These are phyloP conservation scores for Diadema setosum DNA, from an alignment of 35 echinoderm and acorn worm species.

Conservation along the genomic window DNA sequence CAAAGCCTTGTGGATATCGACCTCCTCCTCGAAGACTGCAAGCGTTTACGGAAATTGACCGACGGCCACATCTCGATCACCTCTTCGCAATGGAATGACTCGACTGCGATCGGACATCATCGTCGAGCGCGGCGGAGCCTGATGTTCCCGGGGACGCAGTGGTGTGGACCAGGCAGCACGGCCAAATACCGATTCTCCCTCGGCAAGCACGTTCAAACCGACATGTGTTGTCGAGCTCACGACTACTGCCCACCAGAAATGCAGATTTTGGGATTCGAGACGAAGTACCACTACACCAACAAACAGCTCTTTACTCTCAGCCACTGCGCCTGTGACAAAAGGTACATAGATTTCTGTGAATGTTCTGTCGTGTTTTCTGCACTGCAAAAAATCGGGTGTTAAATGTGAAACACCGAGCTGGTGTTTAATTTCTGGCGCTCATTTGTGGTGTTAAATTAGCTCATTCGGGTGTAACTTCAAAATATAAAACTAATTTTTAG, in stretches of 20 bases:
- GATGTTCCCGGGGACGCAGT: constrained; percentile 56
- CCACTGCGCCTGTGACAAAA: constrained; percentile 65
- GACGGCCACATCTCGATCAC: too few relatives aligned
- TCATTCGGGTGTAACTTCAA: too few relatives aligned
- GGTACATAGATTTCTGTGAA: constrained; percentile 38
- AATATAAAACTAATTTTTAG: too few relatives aligned
- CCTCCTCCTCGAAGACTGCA: too few relatives aligned
- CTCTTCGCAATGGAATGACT: neutral
- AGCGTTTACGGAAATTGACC: too few relatives aligned
- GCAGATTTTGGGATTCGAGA: constrained; percentile 25
- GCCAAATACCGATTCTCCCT: constrained; percentile 26
- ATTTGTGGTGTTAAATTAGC: too few relatives aligned
- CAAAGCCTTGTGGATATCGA: too few relatives aligned
- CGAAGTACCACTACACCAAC: constrained; percentile 35
- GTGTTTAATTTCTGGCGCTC: too few relatives aligned
- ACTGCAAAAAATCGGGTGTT: too few relatives aligned
- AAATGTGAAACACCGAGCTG: too few relatives aligned
- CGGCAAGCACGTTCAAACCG: constrained; percentile 24
- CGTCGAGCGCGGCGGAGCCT: neutral
- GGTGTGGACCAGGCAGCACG: constrained; percentile 52
- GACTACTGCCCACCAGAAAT: constrained; percentile 39
- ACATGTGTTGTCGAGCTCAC: constrained; percentile 56
- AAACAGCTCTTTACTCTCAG: constrained; percentile 43
- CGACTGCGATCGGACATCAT: neutral
- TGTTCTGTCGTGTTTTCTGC: too few relatives aligned